These are phyloP conservation scores for Ciconia nigra DNA, from an alignment of 2,797 vertebrate genomes.

Conservation along the genomic window DNA sequence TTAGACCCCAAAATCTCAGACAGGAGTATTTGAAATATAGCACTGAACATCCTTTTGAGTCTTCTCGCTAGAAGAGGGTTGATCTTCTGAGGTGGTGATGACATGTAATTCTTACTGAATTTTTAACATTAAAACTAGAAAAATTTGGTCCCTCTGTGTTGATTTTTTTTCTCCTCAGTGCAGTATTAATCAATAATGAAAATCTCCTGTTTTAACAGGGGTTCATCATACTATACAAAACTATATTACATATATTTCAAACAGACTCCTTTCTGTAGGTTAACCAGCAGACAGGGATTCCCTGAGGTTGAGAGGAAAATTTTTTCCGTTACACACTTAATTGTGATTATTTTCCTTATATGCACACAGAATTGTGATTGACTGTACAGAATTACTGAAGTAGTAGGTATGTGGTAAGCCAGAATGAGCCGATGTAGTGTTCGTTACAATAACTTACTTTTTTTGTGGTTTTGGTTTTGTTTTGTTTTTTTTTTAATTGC, in stretches of 20 bases:
- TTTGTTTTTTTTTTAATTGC: not conserved
- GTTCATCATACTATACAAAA: not conserved
- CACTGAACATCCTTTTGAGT: not conserved
- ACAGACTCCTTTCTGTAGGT: not conserved
- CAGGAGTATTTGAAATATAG: not conserved
- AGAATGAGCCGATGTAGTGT: not conserved
- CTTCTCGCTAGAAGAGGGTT: not conserved
- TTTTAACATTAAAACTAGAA: not conserved
- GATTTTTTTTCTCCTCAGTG: not conserved
- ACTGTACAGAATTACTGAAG: not conserved
- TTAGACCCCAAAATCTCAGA: not conserved
- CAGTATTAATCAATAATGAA: not conserved
- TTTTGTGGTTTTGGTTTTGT: not conserved
- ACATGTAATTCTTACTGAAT: not conserved
- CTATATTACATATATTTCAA: not conserved
- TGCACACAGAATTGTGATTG: not conserved
- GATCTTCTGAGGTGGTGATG: not conserved
- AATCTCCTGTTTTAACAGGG: not conserved
- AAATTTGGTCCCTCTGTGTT: not conserved
- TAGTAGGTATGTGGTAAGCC: not conserved
- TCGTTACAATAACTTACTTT: conserved; percentile 37
- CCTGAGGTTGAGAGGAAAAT: not conserved
- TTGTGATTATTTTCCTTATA: not conserved
- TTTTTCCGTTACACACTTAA: not conserved
- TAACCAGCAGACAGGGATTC: not conserved